A percentile compares a stretch with the other conserved stretches of the same genome.
These are phyloP conservation scores for Acrossocheilus fasciatus DNA, from an alignment of 2,797 vertebrate species.

Conservation along the genomic window DNA sequence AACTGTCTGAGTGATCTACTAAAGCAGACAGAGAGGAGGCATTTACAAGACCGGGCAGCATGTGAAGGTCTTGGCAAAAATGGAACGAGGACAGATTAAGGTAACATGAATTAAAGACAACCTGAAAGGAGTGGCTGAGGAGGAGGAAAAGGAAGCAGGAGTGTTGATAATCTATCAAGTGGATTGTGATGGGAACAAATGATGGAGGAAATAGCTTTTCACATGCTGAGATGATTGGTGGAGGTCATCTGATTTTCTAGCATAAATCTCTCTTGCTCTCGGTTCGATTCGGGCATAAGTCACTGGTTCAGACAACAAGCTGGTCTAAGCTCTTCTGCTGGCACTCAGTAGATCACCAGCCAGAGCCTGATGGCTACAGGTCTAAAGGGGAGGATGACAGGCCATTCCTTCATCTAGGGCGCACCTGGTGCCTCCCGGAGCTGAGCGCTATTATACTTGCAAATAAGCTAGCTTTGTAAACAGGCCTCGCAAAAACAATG, in stretches of 20 bases:
- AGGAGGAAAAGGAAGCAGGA: background rate
- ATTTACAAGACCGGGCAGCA: background rate
- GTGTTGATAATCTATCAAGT: slow-evolving; percentile 8
- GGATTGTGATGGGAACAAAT: slow-evolving; percentile 1
- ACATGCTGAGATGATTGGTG: slow-evolving; percentile 8
- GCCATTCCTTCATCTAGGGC: background rate
- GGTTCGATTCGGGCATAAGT: slow-evolving; percentile 24
- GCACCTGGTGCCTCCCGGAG: slow-evolving; percentile 18
- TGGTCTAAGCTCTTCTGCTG: background rate
- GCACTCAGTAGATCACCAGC: slow-evolving; percentile 1
- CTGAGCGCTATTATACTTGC: background rate
- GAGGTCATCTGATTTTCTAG: background rate
- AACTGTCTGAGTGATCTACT: slow-evolving; percentile 39
- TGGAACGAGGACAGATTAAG: slow-evolving; percentile 12
- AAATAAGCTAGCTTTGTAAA: slow-evolving; percentile 1
- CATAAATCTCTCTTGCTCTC: slow-evolving; percentile 12
- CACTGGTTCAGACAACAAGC: background rate
- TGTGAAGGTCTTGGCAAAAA: slow-evolving; percentile 21
- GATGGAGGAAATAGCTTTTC: slow-evolving; percentile 21
- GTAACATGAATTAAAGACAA: slow-evolving; percentile 18
- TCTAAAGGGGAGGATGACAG: slow-evolving; percentile 12
- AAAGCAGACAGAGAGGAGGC: slow-evolving; percentile 7
- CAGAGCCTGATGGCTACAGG: background rate
- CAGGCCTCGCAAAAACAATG: background rate
- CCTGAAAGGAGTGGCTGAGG: background rate